Conservation (phyloP, 2,888 invertebrate genomes). For the Auanema sp. region DNA sequence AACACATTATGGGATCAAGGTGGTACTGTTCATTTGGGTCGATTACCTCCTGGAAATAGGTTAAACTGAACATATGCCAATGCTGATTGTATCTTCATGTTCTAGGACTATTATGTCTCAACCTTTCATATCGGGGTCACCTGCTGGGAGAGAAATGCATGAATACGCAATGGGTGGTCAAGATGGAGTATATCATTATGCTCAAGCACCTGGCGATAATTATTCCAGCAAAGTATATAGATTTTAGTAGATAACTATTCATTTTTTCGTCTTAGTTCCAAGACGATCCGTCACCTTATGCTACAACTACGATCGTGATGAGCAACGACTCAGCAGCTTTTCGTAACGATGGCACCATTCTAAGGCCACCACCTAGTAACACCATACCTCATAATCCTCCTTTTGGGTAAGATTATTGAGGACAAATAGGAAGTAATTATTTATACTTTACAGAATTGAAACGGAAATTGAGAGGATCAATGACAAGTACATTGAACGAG, state of each 20-base stretch:
- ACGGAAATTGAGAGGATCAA: no score
- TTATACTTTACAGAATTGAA: no score
- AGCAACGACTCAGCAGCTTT: conserved; percentile 52
- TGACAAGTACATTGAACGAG: no score
- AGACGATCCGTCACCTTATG: conserved; percentile 63
- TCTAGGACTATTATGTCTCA: no score
- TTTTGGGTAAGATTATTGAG: conserved; percentile 16
- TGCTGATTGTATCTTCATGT: no score
- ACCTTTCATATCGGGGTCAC: no score
- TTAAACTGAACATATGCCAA: background rate
- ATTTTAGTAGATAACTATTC: background rate
- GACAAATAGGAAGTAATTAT: no score
- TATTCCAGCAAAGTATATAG: background rate
- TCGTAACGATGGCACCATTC: conserved; percentile 41
- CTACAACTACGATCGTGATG: conserved; percentile 61
- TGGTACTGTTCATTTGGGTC: no score
- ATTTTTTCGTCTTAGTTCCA: conserved; percentile 29
- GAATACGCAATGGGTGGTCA: no score
- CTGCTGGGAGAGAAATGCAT: no score
- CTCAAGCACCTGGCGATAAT: conserved; percentile 4
- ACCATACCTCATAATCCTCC: conserved; percentile 52
- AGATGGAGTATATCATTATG: no score
- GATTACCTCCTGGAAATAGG: background rate
- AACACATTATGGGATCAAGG: conserved; percentile 35
- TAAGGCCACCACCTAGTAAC: conserved; percentile 49